These are phyloP conservation scores for Nomada ruficornis DNA, from an alignment of 2,888 invertebrate genomes.

Conservation along the genomic window DNA sequence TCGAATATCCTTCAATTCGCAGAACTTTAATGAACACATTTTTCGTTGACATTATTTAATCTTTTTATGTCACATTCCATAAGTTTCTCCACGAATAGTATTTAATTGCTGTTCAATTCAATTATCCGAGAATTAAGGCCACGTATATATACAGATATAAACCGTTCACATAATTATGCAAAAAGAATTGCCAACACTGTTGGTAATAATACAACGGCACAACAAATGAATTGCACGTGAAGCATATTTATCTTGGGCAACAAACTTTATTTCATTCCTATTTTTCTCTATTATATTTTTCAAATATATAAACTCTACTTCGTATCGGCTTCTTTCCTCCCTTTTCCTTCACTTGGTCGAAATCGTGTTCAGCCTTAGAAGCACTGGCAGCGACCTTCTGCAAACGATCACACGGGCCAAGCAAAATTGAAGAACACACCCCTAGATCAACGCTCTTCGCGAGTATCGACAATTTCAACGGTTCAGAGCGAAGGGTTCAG, in stretches of 20 bases:
- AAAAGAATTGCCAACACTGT: neutral
- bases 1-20: neutral
- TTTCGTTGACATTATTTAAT: neutral
- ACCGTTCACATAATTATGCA: neutral
- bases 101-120: too few species aligned
- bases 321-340: neutral
- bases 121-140: too few species aligned
- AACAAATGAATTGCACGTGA: neutral
- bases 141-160: neutral
- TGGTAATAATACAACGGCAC: neutral
- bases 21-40: too few species aligned
- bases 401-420: neutral
- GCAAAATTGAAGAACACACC: neutral
- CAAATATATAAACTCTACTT: neutral
- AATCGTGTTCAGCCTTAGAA: neutral
- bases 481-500: constrained; percentile 52
- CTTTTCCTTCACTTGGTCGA: neutral
- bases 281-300: neutral
- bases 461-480: constrained; percentile 5
- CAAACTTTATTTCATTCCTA: neutral
- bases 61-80: neutral
- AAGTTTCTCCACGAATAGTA: neutral
- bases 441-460: neutral
- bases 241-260: neutral
- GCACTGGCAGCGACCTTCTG: neutral